A percentile compares a stretch with the other conserved stretches of the same genome.
Conservation (phyloP, 2,113 vertebrate genomes). For the Daphoenositta chrysoptera region DNA sequence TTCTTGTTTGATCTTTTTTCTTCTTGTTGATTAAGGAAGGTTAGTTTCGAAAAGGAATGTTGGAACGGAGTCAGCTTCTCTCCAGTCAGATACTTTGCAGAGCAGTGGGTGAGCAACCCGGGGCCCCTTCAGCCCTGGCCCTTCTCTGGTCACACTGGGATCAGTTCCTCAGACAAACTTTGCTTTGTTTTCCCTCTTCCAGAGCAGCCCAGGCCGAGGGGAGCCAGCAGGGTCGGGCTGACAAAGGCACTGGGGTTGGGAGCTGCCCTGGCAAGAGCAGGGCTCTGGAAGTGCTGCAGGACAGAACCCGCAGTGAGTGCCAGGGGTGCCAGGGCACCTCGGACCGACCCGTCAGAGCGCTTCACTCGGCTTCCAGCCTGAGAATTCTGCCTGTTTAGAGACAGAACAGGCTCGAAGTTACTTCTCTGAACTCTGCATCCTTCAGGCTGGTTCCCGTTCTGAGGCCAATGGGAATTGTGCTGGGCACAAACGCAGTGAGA, state of each 20-base stretch:
- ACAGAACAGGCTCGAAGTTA: neutral
- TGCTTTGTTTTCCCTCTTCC: neutral
- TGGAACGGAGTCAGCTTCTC: neutral
- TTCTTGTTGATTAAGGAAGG: neutral
- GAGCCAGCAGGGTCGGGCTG: neutral
- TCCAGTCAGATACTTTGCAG: neutral
- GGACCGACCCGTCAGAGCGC: accelerated
- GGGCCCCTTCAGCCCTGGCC: neutral
- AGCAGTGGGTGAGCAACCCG: neutral
- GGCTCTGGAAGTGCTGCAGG: neutral
- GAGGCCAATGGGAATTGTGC: neutral
- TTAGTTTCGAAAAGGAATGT: neutral
- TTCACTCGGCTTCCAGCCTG: neutral
- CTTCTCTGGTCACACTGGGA: neutral
- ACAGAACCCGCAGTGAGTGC: accelerated
- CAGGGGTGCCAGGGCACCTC: neutral
- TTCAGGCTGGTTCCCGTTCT: neutral
- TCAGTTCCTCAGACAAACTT: neutral
- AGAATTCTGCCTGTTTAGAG: neutral
- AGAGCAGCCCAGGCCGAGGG: neutral
- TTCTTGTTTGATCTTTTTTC: neutral
- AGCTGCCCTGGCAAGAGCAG: neutral
- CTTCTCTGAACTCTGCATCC: neutral
- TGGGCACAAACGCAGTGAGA: neutral
- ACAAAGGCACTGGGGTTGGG: neutral